These are phyloP conservation scores for Digitonthophagus gazella DNA, from an alignment of 2,888 invertebrate species.

Conservation along the genomic window DNA sequence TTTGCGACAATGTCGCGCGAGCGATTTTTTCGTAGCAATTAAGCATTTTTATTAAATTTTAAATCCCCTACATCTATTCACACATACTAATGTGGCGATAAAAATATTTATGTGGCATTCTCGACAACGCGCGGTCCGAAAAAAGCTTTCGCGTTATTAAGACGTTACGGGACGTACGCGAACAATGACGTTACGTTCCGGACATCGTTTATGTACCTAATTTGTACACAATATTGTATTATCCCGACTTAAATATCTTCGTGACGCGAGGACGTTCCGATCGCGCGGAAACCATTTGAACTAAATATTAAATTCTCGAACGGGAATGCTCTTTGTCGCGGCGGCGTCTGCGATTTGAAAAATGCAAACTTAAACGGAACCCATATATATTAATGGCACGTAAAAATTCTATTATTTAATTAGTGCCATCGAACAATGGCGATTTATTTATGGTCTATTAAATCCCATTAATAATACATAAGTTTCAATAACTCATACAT, in stretches of 20 bases:
- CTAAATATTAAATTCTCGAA: neutral
- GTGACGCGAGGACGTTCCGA: neutral
- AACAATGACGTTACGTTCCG: conserved; percentile 12
- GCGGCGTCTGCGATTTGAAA: neutral
- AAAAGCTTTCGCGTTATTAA: conserved; percentile 6
- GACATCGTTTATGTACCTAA: conserved; percentile 8
- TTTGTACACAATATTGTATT: conserved; percentile 18
- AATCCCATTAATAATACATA: conserved; percentile 22
- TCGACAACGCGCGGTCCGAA: neutral
- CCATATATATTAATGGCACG: conserved; percentile 15
- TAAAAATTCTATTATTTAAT: conserved; percentile 14
- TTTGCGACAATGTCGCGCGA: conserved; percentile 18
- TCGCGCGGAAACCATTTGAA: neutral
- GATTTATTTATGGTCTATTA: conserved; percentile 19
- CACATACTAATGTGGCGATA: conserved; percentile 17
- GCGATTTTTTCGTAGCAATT: conserved; percentile 19
- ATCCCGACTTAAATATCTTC: neutral
- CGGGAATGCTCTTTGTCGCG: neutral
- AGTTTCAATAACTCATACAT: conserved; percentile 23
- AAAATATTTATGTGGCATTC: conserved; percentile 23
- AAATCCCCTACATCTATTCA: conserved; percentile 20
- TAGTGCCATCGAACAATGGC: conserved; percentile 13
- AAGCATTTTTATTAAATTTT: conserved; percentile 27
- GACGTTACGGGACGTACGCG: neutral
- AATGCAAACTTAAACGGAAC: neutral